These are phyloP conservation scores for Etheostoma nigrum DNA, from an alignment of 2,797 vertebrate genomes.

Conservation along the genomic window DNA sequence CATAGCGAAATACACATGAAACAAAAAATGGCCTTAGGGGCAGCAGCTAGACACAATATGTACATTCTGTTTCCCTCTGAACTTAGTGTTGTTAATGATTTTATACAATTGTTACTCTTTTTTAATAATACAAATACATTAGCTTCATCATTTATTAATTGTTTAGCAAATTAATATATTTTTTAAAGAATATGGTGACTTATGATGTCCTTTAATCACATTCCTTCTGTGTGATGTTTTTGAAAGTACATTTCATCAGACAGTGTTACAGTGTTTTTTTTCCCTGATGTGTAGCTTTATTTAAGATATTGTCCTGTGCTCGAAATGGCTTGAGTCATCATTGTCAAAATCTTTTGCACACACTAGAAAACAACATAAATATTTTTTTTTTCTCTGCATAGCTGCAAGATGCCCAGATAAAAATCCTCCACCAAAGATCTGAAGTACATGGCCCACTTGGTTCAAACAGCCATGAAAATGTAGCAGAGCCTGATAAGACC, in stretches of 20 bases:
- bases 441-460: constrained; percentile 85
- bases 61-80: neutral
- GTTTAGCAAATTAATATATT: too few species aligned
- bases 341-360: constrained; percentile 37
- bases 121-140: neutral
- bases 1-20: too few species aligned
- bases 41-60: too few species aligned
- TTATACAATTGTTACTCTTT: neutral
- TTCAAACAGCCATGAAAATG: constrained; percentile 88
- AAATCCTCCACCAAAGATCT: constrained; percentile 73
- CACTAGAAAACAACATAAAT: constrained; percentile 14
- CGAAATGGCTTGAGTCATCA: constrained; percentile 26
- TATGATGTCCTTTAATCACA: neutral
- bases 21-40: too few species aligned
- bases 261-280: neutral
- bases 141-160: too few species aligned
- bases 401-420: constrained; percentile 70
- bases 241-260: neutral
- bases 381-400: constrained; percentile 21
- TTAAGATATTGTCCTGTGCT: constrained; percentile 12
- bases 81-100: neutral
- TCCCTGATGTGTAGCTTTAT: constrained; percentile 19
- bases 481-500: constrained; percentile 82
- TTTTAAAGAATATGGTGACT: neutral
- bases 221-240: neutral